phyloP scores from a whole-genome alignment of 1,140 invertebrate species.

The Solenopsis fugax region DNA sequence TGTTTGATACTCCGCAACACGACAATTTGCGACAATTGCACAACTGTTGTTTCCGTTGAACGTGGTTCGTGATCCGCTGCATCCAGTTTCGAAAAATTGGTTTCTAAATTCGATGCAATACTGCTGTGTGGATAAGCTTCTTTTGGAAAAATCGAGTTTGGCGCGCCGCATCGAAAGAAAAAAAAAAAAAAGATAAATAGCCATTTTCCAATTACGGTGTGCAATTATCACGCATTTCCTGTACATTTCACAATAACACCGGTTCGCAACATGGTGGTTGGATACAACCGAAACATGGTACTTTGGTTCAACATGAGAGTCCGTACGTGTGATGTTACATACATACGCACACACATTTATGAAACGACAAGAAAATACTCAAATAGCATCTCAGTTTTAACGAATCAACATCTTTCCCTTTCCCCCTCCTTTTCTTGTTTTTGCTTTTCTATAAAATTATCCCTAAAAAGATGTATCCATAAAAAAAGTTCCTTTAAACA shows the following conservation, averaged over 20 bases:
- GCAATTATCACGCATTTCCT: not conserved
- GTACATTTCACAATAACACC: not conserved
- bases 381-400: not conserved
- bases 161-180: not conserved
- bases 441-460: too few species aligned
- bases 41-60: not conserved
- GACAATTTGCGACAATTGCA: not conserved
- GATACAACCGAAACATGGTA: not conserved
- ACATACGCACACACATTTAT: not conserved
- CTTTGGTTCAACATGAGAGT: not conserved
- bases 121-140: not conserved
- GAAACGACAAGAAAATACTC: not conserved
- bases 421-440: too few species aligned
- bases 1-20: too few species aligned
- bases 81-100: not conserved
- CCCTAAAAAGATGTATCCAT: too few species aligned
- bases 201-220: not conserved
- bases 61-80: not conserved
- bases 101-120: not conserved
- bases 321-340: not conserved
- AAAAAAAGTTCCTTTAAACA: not conserved
- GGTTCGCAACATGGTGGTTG: slow-evolving; percentile 18
- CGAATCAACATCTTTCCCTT: not conserved
- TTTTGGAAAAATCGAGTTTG: not conserved
- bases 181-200: not conserved